phyloP scores from a whole-genome alignment of 2,797 vertebrate genomes.

The Oryzias dopingdopingensis region DNA sequence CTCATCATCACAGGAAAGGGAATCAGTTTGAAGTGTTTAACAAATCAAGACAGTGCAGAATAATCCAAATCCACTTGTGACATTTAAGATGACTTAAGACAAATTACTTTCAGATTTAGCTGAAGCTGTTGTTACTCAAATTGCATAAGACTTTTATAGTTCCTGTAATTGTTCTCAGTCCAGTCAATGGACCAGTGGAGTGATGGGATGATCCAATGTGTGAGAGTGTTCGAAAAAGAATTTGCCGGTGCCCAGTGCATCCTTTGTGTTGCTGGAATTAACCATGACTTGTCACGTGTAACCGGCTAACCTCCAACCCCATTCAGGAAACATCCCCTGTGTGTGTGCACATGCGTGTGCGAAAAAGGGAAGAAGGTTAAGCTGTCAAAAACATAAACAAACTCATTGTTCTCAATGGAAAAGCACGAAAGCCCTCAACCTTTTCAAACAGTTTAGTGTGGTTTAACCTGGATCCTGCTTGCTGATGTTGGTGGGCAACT shows the following conservation, averaged over 20 bases:
- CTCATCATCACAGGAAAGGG: too few relatives aligned
- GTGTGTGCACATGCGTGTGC: constrained; percentile 10
- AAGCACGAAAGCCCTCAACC: constrained; percentile 15
- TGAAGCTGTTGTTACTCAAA: neutral
- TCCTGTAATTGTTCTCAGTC: neutral
- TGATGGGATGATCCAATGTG: constrained; percentile 55
- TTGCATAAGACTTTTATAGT: neutral
- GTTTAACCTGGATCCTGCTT: constrained; percentile 10
- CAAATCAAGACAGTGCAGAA: too few relatives aligned
- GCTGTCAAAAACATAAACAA: constrained; percentile 42
- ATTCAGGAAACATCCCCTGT: constrained; percentile 71
- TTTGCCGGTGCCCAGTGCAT: constrained; percentile 69
- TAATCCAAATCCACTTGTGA: neutral
- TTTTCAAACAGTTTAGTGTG: neutral
- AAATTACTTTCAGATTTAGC: neutral
- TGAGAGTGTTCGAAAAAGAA: constrained; percentile 42
- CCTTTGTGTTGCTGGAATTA: constrained; percentile 83
- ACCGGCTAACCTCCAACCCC: constrained; percentile 74
- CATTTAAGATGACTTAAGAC: neutral
- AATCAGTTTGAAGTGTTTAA: too few relatives aligned
- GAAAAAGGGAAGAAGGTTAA: constrained; percentile 44
- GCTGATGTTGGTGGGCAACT: neutral
- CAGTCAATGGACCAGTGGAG: neutral
- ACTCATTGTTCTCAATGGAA: constrained; percentile 36
- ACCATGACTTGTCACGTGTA: constrained; percentile 81